phyloP scores from a whole-genome alignment of 2,797 vertebrate species.

The Halcyon chelicuti region DNA sequence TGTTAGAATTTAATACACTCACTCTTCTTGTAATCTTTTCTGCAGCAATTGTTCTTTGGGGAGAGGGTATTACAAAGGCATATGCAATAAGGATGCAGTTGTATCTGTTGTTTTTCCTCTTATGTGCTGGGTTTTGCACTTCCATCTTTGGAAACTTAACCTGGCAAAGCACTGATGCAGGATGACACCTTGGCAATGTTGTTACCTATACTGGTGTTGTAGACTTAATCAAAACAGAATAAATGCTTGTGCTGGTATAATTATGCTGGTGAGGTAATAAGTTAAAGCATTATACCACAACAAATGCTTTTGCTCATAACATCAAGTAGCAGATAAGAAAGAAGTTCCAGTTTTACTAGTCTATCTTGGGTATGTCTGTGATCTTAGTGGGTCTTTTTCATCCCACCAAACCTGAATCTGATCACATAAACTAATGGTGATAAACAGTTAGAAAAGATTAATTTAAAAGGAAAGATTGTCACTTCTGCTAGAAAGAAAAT shows the following conservation, averaged over 20 bases:
- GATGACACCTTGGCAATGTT: neutral
- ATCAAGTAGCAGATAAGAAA: constrained; percentile 17
- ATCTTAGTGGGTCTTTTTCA: constrained; percentile 21
- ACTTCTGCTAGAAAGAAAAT: neutral
- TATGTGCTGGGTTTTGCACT: neutral
- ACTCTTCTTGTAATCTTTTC: neutral
- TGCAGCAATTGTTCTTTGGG: neutral
- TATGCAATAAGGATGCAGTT: neutral
- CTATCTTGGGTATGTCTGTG: neutral
- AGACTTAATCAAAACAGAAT: neutral
- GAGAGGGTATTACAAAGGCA: neutral
- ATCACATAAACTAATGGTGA: neutral
- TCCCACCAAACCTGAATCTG: neutral
- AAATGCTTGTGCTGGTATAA: constrained; percentile 6
- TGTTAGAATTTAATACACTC: neutral
- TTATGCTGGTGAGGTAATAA: constrained; percentile 23
- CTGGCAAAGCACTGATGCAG: neutral
- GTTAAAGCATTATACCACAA: constrained; percentile 9
- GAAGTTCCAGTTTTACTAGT: constrained; percentile 48
- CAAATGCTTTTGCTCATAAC: constrained; percentile 4
- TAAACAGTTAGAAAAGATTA: constrained; percentile 15
- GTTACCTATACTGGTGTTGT: neutral
- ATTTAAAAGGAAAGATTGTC: neutral
- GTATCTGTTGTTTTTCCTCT: neutral
- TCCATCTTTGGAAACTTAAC: neutral